Evolutionary conservation across 2,888 invertebrate species (phyloP).

Genomic region (Eretmocerus hayati): DNA sequence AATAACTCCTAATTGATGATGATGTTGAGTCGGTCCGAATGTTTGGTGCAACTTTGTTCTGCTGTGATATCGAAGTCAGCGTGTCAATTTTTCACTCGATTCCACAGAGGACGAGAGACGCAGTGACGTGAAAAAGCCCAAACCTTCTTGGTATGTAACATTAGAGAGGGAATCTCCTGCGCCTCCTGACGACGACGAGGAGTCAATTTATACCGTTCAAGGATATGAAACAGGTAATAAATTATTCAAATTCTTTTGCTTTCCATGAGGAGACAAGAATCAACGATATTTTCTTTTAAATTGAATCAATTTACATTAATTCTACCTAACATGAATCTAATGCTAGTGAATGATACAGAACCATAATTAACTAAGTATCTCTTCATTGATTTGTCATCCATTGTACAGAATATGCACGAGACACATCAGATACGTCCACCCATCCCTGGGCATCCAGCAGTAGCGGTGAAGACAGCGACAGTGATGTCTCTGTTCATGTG

Average conservation of each 20-base stretch:
- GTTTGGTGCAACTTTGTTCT: too few relatives aligned
- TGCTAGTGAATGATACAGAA: too few relatives aligned
- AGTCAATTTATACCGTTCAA: slow-evolving; percentile 59
- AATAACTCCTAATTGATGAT: too few relatives aligned
- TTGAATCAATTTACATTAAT: neutral
- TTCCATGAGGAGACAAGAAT: neutral
- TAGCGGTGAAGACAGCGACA: slow-evolving; percentile 23
- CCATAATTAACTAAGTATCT: neutral
- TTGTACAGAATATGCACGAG: slow-evolving; percentile 32
- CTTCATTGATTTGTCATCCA: neutral
- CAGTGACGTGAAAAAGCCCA: slow-evolving; percentile 27
- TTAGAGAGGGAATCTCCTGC: slow-evolving; percentile 47
- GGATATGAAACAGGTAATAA: slow-evolving; percentile 60
- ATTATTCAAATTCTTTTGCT: neutral
- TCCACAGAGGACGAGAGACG: slow-evolving; percentile 29
- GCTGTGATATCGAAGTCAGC: too few relatives aligned
- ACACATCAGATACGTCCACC: slow-evolving; percentile 35
- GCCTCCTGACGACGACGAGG: slow-evolving; percentile 48
- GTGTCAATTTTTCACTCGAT: slow-evolving; percentile 7
- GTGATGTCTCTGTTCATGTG: slow-evolving; percentile 25
- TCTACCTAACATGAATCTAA: neutral
- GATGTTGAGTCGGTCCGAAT: too few relatives aligned
- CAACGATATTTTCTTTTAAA: neutral
- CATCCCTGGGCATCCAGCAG: slow-evolving; percentile 20
- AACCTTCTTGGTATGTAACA: slow-evolving; percentile 35